Conservation (phyloP, 2,797 vertebrate species). For the Pagetopsis macropterus region DNA sequence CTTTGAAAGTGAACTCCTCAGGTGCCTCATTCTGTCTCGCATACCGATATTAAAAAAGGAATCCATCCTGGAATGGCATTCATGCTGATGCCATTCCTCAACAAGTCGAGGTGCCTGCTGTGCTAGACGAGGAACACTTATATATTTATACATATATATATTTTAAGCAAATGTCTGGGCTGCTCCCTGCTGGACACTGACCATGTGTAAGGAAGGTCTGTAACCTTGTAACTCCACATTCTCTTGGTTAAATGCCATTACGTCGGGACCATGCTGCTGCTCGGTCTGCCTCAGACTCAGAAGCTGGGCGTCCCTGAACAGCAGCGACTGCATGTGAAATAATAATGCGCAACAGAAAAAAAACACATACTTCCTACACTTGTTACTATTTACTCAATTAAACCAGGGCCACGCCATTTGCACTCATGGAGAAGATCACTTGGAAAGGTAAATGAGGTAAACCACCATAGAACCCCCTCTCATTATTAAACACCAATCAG, state of each 20-base stretch:
- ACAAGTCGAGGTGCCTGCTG: conserved; percentile 3
- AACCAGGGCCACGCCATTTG: background rate
- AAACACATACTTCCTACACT: background rate
- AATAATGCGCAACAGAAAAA: background rate
- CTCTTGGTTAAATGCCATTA: conserved; percentile 52
- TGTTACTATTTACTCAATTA: conserved; percentile 4
- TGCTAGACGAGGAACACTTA: conserved; percentile 27
- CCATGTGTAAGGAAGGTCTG: conserved; percentile 40
- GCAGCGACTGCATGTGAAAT: background rate
- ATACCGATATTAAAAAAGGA: conserved; percentile 27
- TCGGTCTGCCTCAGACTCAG: conserved; percentile 17
- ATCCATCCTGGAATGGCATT: conserved; percentile 31
- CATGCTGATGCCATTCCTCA: conserved; percentile 21
- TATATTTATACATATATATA: background rate
- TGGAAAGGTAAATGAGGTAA: background rate
- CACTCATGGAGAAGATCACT: background rate
- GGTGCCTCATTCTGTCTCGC: conserved; percentile 20
- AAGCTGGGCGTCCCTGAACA: conserved; percentile 4
- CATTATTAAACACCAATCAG: conserved; percentile 22
- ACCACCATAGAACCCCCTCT: conserved; percentile 10
- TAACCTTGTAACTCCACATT: conserved; percentile 35
- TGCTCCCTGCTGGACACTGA: conserved; percentile 46
- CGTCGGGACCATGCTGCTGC: conserved; percentile 19
- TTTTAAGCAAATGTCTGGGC: conserved; percentile 24
- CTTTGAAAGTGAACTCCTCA: background rate